Percentiles rank a stretch among this genome's conserved stretches.
phyloP scores from a whole-genome alignment of 2,797 vertebrate species.

The Craterocephalus amniculus region DNA sequence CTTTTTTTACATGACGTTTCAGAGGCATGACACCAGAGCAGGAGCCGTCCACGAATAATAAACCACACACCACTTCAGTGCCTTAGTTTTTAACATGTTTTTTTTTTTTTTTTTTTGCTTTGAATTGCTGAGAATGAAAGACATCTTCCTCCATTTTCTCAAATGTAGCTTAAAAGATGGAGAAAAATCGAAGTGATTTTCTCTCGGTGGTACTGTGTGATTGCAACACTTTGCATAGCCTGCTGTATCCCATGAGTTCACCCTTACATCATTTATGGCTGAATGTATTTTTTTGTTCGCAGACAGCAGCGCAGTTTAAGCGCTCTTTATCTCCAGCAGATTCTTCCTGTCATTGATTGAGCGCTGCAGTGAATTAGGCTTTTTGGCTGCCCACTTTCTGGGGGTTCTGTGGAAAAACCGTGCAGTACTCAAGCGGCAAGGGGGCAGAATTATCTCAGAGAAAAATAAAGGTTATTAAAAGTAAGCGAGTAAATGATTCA shows the following conservation, averaged over 20 bases:
- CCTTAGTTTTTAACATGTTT: slow-evolving; percentile 1
- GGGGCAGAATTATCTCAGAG: background rate
- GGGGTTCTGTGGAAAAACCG: slow-evolving; percentile 14
- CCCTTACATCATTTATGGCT: background rate
- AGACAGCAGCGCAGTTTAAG: background rate
- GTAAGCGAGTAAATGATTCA: no score
- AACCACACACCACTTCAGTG: background rate
- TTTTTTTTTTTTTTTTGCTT: background rate
- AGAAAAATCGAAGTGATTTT: slow-evolving; percentile 5
- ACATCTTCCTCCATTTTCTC: slow-evolving; percentile 1
- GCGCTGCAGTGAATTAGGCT: slow-evolving; percentile 63
- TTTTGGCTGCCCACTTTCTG: slow-evolving; percentile 44
- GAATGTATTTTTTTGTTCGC: slow-evolving; percentile 2
- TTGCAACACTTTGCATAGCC: background rate
- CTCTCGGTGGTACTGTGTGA: background rate
- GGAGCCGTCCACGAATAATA: background rate
- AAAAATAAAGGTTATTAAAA: background rate
- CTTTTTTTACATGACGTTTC: background rate
- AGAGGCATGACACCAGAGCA: background rate
- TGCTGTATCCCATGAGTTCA: slow-evolving; percentile 1
- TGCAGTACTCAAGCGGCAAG: slow-evolving; percentile 22
- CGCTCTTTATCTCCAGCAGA: slow-evolving; percentile 49
- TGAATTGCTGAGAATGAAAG: slow-evolving; percentile 1
- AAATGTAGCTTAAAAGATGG: background rate
- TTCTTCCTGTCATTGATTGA: slow-evolving; percentile 67